phyloP scores from a whole-genome alignment of 2,113 vertebrate species.

The Percina caprodes region DNA sequence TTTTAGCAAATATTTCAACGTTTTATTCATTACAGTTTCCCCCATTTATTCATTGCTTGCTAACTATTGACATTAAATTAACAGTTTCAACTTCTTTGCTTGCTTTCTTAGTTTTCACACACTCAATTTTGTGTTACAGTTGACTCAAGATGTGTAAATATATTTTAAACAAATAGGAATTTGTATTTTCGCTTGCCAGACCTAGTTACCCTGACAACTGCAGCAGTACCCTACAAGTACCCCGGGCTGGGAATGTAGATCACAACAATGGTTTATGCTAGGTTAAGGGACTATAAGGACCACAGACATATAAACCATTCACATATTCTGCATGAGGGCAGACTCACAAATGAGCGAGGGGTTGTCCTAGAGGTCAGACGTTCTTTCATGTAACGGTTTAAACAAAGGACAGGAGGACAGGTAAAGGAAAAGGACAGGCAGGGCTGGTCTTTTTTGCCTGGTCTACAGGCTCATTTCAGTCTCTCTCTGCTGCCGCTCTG shows the following conservation, averaged over 20 bases:
- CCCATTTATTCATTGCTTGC: background rate
- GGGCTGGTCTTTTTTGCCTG: conserved; percentile 43
- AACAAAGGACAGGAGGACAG: conserved; percentile 59
- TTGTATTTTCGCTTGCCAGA: background rate
- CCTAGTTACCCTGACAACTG: background rate
- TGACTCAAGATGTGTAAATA: background rate
- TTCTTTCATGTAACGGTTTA: conserved; percentile 18
- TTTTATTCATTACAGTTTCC: background rate
- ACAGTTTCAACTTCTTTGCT: background rate
- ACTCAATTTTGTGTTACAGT: background rate
- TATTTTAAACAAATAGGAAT: background rate
- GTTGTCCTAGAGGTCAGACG: background rate
- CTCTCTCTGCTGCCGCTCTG: conserved; percentile 42
- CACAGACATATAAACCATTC: conserved; percentile 10
- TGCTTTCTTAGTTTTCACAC: background rate
- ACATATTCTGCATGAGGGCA: conserved; percentile 1
- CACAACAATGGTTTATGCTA: background rate
- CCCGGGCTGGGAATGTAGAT: background rate
- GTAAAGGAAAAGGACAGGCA: conserved; percentile 63
- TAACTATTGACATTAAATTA: background rate
- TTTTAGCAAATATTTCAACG: background rate
- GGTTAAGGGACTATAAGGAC: background rate
- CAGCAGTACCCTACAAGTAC: background rate
- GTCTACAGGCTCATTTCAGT: conserved; percentile 49
- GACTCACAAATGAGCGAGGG: background rate